phyloP scores from a whole-genome alignment of 2,113 vertebrate genomes.

The Lasiurus borealis region DNA sequence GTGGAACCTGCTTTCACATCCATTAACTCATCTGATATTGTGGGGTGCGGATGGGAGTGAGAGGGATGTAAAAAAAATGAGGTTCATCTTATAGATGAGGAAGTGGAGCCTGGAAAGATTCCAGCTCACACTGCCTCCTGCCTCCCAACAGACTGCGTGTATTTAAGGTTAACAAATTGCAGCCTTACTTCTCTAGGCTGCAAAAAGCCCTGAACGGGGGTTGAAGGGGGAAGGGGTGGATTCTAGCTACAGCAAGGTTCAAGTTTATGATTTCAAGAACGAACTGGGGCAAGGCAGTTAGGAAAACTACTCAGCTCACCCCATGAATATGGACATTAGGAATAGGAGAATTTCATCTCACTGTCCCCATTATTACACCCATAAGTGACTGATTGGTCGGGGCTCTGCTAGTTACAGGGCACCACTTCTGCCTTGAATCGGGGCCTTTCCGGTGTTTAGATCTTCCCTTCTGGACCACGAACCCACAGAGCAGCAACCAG shows the following conservation, averaged over 20 bases:
- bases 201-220: background rate
- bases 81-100: background rate
- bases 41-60: background rate
- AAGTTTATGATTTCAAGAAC: conserved; percentile 15
- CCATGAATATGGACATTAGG: background rate
- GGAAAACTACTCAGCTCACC: background rate
- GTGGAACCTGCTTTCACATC: conserved; percentile 38
- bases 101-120: background rate
- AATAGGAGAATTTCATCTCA: background rate
- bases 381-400: background rate
- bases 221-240: background rate
- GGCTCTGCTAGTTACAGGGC: background rate
- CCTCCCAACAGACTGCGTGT: background rate
- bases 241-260: background rate
- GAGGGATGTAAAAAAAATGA: background rate
- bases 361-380: background rate
- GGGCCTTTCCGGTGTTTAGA: background rate
- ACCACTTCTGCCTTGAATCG: background rate
- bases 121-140: background rate
- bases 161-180: background rate
- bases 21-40: conserved; percentile 47
- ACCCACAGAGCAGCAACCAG: background rate
- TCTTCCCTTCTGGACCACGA: background rate
- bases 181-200: background rate
- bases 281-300: background rate